Conservation (phyloP, 2,797 vertebrate genomes). For the Myiothlypis coronata region DNA sequence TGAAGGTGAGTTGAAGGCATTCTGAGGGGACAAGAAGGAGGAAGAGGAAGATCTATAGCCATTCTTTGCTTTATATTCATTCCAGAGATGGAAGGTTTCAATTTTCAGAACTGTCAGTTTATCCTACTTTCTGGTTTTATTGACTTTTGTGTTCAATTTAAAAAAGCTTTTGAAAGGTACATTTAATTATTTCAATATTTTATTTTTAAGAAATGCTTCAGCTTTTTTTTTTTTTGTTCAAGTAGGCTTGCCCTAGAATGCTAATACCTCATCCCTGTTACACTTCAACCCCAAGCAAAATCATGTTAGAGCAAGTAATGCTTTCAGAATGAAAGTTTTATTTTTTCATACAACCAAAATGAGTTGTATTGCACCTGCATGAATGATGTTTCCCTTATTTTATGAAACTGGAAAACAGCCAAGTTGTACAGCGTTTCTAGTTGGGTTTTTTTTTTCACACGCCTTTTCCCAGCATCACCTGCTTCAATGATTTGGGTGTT, state of each 20-base stretch:
- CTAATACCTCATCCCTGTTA: not conserved
- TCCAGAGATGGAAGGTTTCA: not conserved
- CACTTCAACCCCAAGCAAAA: constrained; percentile 33
- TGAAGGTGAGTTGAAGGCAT: not conserved
- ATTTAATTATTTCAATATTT: not conserved
- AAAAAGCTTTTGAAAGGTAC: not conserved
- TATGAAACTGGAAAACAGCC: constrained; percentile 56
- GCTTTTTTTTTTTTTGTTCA: not conserved
- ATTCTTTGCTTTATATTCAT: not conserved
- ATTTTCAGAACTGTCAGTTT: not conserved
- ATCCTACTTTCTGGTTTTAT: not conserved
- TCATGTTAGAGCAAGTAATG: constrained; percentile 57
- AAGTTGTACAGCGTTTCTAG: not conserved
- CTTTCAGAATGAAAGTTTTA: constrained; percentile 47
- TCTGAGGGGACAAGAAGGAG: not conserved
- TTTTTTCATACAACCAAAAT: constrained; percentile 54
- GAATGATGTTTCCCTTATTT: constrained; percentile 27
- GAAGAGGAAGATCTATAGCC: not conserved
- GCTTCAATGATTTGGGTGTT: constrained; percentile 45
- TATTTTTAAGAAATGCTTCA: not conserved
- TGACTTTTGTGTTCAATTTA: not conserved
- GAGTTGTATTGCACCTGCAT: constrained; percentile 58
- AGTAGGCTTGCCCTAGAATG: not conserved
- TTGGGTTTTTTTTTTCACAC: constrained; percentile 4
- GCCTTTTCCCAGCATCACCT: constrained; percentile 44